Base-by-base conservation (phyloP, 2,113 vertebrate genomes). In the Microcebus ravelobensis region DNA sequence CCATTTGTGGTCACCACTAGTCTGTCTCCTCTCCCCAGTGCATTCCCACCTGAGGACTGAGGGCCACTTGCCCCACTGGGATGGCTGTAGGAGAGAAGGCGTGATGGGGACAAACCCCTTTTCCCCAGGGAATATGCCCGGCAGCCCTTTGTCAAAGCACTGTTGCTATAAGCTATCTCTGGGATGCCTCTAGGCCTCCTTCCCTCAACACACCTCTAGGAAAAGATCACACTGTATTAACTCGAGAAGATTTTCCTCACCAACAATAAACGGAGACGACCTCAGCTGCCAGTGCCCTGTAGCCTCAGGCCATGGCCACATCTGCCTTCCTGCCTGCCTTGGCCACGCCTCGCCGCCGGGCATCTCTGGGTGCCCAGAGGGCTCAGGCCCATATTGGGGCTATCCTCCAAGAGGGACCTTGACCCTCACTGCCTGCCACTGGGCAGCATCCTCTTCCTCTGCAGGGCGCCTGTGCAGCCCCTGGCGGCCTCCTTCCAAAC, bases 71-170 rank as follows among this genome's bases (percentile, higher is more conserved):
- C 20, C 36, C 11, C 2, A 3, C 36, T 39, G 87, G 39, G 84
- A 34, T 15, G 67, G 67, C 67, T 29, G 23, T 42, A 61, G 82
- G 67, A 83, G 88, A 31, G 94, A 67, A 59, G 27, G 18, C 76
- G 59, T 45, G 0, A 1, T n/a, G 57, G 83, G 79, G 81, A 11
- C 10, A 39, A 25, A 2, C 7, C 23, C 31, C 55, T 73, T 73
- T 42, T 15, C 50, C 21, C 50, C 34, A 29, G 71, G 50, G n/a
- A 77, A 23, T 2, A 45, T 71, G 80, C 76, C 82, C 29, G 36
- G 73, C 95, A 97, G 92, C 80, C 88, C 76, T 34, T 59, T 52
- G 70, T 84, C 59, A 27, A n/a, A 88, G 85, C 94, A 90, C 87
- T 90, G 84, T 81, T 77, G 76, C 48, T 23, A 27, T 59, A 73